Evolutionary conservation across 2,888 invertebrate species (phyloP).

Genomic region (Clostera curtula): DNA sequence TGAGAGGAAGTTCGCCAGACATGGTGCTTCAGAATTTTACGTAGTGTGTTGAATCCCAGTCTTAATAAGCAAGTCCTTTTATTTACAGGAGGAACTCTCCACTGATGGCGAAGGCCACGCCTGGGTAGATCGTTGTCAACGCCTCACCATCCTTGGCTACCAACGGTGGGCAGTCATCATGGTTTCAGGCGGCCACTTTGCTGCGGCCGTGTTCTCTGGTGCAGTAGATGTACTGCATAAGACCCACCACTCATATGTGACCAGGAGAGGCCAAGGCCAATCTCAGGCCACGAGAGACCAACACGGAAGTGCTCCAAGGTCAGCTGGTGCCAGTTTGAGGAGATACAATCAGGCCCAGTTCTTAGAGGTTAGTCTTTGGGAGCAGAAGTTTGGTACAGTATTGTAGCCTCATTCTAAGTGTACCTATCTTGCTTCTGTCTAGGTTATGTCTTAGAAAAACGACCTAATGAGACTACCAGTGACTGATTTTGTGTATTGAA

Average conservation of each 20-base stretch:
- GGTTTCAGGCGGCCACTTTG: constrained; percentile 84
- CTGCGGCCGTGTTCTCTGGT: constrained; percentile 57
- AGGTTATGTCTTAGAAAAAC: too few species aligned
- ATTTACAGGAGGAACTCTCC: constrained; percentile 62
- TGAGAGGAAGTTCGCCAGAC: too few species aligned
- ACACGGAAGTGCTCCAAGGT: constrained; percentile 78
- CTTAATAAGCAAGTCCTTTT: too few species aligned
- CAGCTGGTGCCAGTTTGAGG: constrained; percentile 86
- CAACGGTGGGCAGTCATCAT: constrained; percentile 84
- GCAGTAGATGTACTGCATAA: constrained; percentile 78
- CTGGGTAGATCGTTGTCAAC: constrained; percentile 53
- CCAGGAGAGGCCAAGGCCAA: constrained; percentile 88
- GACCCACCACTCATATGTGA: constrained; percentile 90
- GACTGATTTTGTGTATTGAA: too few species aligned
- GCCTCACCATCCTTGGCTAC: constrained; percentile 51
- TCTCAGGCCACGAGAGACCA: constrained; percentile 80
- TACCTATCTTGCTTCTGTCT: too few species aligned
- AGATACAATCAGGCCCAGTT: constrained; percentile 87
- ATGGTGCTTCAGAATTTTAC: too few species aligned
- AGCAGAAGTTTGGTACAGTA: too few species aligned
- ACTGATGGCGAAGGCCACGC: constrained; percentile 58
- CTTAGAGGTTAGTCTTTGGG: constrained; percentile 78
- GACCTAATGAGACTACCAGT: too few species aligned
- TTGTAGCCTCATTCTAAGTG: too few species aligned
- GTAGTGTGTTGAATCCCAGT: too few species aligned